These are phyloP conservation scores for Tachystola acroxantha DNA, from an alignment of 2,888 invertebrate species.

Conservation along the genomic window DNA sequence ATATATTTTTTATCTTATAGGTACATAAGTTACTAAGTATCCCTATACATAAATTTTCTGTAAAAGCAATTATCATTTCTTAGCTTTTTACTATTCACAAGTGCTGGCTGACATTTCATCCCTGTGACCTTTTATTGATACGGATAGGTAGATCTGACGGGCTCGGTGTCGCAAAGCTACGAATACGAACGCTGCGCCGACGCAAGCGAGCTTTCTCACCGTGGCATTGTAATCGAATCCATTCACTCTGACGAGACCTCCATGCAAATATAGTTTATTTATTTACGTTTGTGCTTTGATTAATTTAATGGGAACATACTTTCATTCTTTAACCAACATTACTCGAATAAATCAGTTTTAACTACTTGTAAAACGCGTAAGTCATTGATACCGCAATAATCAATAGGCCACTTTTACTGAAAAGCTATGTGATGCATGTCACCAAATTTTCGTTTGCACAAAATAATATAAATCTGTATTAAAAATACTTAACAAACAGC, in stretches of 20 bases:
- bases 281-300: neutral
- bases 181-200: constrained; percentile 14
- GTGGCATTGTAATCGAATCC: constrained; percentile 57
- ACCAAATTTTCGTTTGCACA: too few relatives aligned
- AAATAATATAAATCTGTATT: too few relatives aligned
- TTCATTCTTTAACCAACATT: neutral
- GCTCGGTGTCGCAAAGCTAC: constrained; percentile 54
- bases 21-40: too few relatives aligned
- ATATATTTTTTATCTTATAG: too few relatives aligned
- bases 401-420: too few relatives aligned
- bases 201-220: constrained; percentile 50
- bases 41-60: too few relatives aligned
- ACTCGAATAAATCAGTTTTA: too few relatives aligned
- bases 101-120: constrained; percentile 22
- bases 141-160: constrained; percentile 35
- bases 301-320: neutral
- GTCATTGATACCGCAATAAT: too few relatives aligned
- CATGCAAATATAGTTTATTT: neutral
- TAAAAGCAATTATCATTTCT: too few relatives aligned
- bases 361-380: too few relatives aligned
- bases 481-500: too few relatives aligned
- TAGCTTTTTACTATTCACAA: neutral
- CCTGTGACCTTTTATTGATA: constrained; percentile 47
- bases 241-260: constrained; percentile 46
- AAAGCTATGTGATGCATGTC: too few relatives aligned